These are phyloP conservation scores for Botrylloides violaceus DNA, from an alignment of 23 tunicate species.

Conservation along the genomic window DNA sequence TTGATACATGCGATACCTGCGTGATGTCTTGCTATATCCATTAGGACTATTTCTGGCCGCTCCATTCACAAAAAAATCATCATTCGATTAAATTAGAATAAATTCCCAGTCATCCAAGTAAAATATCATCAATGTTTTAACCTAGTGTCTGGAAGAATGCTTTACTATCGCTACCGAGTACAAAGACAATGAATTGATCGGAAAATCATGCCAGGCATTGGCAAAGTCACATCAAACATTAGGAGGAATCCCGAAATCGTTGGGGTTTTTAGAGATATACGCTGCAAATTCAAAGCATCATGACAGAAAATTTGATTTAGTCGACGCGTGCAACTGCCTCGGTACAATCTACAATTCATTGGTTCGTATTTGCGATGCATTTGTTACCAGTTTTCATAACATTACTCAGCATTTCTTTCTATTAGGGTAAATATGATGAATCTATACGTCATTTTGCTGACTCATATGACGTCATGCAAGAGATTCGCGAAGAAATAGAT, in stretches of 20 bases:
- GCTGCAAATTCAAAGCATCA: constrained; percentile 60
- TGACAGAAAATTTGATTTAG: constrained; percentile 37
- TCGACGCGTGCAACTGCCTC: constrained; percentile 66
- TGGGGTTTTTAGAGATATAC: constrained; percentile 63
- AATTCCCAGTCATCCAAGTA: too few species aligned
- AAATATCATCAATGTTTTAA: not conserved
- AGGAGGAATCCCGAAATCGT: constrained; percentile 55
- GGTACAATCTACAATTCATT: constrained; percentile 63
- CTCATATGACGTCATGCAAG: constrained; percentile 46
- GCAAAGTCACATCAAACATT: constrained; percentile 75
- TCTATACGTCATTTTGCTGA: constrained; percentile 37
- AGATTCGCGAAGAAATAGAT: constrained; percentile 2
- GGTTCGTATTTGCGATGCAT: constrained; percentile 25
- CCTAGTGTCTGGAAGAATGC: constrained; percentile 45
- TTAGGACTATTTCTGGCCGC: too few species aligned
- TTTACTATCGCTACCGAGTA: constrained; percentile 50
- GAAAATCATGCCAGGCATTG: constrained; percentile 60
- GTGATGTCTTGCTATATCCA: too few species aligned
- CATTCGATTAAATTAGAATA: not conserved
- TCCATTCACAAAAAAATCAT: not conserved
- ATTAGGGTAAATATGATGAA: constrained; percentile 57
- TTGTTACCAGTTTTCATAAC: too few species aligned
- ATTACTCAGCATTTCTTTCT: not conserved
- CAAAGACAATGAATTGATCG: constrained; percentile 44
- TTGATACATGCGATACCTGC: too few species aligned